phyloP scores from a whole-genome alignment of 2,113 vertebrate species.

The Desmodus rotundus region DNA sequence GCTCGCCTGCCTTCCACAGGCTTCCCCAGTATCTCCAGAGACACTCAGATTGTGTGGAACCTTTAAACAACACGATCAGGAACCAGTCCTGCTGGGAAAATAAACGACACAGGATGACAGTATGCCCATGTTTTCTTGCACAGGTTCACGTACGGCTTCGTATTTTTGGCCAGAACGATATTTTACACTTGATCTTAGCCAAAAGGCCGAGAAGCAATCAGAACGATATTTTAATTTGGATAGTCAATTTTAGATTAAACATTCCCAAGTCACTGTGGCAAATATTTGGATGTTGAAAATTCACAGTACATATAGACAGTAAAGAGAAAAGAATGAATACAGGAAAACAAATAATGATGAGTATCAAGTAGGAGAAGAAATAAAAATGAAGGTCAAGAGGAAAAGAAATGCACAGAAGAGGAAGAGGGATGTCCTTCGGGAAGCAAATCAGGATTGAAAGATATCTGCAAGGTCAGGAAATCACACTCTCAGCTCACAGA shows the following conservation, averaged over 20 bases:
- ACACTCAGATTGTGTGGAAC: neutral
- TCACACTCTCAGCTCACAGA: neutral
- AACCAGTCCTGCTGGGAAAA: neutral
- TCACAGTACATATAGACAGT: neutral
- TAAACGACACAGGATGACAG: neutral
- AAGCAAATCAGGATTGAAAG: neutral
- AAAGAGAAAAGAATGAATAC: neutral
- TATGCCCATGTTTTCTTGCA: neutral
- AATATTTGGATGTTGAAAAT: neutral
- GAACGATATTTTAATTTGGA: neutral
- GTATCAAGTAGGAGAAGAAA: neutral
- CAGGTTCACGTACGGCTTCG: neutral
- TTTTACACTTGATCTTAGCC: too few species aligned
- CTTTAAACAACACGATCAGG: neutral
- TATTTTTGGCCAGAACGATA: neutral
- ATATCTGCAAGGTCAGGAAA: neutral
- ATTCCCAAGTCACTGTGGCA: neutral
- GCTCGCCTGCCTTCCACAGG: neutral
- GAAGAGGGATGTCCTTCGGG: neutral
- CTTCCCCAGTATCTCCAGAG: neutral
- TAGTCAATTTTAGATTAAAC: neutral
- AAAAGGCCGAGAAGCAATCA: too few species aligned
- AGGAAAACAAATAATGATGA: slow-evolving; percentile 9
- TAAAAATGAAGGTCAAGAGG: neutral
- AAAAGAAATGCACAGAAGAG: neutral